Evolutionary conservation across 2,797 vertebrate genomes (phyloP).

Genomic region (Hippocampus kuda): DNA sequence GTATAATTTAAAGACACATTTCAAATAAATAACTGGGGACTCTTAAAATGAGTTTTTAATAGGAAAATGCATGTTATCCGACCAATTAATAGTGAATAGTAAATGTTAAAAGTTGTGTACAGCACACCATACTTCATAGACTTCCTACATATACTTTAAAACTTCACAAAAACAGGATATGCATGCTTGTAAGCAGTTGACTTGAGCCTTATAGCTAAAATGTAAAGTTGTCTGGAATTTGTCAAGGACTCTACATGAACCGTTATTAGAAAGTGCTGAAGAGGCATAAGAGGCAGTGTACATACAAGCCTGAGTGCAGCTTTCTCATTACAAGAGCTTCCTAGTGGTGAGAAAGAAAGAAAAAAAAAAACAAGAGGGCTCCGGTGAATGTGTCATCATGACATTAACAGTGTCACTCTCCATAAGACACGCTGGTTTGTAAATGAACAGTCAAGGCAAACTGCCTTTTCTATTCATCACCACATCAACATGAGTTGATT

Average conservation of each 20-base stretch:
- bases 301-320: conserved; percentile 17
- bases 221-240: conserved; percentile 23
- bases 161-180: conserved; percentile 21
- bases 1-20: not conserved
- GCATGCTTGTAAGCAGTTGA: conserved; percentile 36
- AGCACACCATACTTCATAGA: conserved; percentile 23
- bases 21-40: not conserved
- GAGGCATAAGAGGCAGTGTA: conserved; percentile 12
- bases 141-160: too few species aligned
- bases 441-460: conserved; percentile 8
- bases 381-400: conserved; percentile 39
- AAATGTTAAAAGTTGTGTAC: not conserved
- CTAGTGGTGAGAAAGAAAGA: conserved; percentile 45
- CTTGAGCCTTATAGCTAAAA: conserved; percentile 25
- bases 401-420: conserved; percentile 19
- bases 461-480: conserved; percentile 21
- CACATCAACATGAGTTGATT: conserved; percentile 49
- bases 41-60: not conserved
- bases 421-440: conserved; percentile 20
- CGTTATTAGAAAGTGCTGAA: conserved; percentile 36
- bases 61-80: not conserved
- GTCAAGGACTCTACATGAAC: conserved; percentile 33
- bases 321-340: conserved; percentile 36
- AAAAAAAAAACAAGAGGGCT: conserved; percentile 25
- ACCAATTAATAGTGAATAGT: conserved; percentile 5